phyloP scores from a whole-genome alignment of 2,888 invertebrate species.

The Protophormia terraenovae region DNA sequence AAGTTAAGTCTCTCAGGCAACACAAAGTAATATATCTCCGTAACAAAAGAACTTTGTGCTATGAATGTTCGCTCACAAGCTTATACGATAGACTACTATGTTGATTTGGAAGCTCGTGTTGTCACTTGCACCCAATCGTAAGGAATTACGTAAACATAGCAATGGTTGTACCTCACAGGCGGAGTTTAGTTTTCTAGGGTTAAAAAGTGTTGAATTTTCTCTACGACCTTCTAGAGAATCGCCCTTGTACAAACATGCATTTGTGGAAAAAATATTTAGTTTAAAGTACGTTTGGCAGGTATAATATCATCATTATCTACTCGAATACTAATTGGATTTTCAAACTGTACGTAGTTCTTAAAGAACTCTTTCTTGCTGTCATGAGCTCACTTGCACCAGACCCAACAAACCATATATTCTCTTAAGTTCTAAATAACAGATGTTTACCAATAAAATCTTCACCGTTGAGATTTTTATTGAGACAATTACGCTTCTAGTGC shows the following conservation, averaged over 20 bases:
- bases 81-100: no score
- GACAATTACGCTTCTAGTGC: not conserved
- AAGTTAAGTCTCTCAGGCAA: no score
- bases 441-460: not conserved
- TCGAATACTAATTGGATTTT: not conserved
- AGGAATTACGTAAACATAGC: no score
- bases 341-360: not conserved
- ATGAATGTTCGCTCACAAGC: no score
- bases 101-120: no score
- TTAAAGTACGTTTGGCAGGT: slow-evolving; percentile 60
- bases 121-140: no score
- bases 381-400: not conserved
- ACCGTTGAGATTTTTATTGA: not conserved
- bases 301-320: slow-evolving; percentile 42
- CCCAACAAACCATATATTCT: not conserved
- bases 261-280: slow-evolving; percentile 69
- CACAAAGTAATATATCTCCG: no score
- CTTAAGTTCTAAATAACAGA: not conserved
- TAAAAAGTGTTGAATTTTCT: slow-evolving; percentile 44
- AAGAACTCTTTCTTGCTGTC: not conserved
- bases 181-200: no score
- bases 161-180: no score
- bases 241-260: slow-evolving; percentile 64
- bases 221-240: slow-evolving; percentile 38
- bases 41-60: no score